Evolutionary conservation across 1,140 invertebrate genomes (phyloP).

Genomic region (Dreissena polymorpha): DNA sequence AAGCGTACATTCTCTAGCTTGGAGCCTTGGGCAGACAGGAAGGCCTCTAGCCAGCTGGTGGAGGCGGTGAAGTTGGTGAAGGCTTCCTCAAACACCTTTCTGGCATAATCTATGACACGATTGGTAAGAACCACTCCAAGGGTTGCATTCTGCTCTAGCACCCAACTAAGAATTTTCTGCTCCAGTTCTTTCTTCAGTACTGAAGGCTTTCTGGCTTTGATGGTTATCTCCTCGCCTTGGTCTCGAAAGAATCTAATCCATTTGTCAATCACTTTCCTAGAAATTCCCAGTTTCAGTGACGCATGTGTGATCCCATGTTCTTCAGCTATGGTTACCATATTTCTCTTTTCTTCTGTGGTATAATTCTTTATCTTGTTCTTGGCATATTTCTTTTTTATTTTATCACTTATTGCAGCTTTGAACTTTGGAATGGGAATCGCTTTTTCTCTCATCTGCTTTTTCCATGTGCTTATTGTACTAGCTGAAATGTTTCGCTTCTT

Average conservation of each 20-base stretch:
- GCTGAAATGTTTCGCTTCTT: conserved; percentile 52
- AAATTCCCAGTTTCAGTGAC: conserved; percentile 39
- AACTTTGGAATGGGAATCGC: conserved; percentile 53
- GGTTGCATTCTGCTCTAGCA: conserved; percentile 41
- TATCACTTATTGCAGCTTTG: conserved; percentile 44
- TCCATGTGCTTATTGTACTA: conserved; percentile 43
- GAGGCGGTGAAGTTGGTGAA: conserved; percentile 46
- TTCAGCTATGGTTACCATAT: conserved; percentile 34
- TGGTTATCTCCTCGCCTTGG: conserved; percentile 45
- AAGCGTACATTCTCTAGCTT: conserved; percentile 48
- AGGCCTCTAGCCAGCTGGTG: conserved; percentile 25
- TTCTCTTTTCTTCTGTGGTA: conserved; percentile 48
- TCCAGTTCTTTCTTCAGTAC: conserved; percentile 46
- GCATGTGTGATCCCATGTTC: conserved; percentile 50
- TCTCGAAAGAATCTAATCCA: conserved; percentile 49
- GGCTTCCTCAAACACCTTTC: conserved; percentile 43
- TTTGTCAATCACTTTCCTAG: conserved; percentile 42
- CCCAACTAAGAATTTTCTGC: conserved; percentile 41
- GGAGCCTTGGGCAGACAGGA: conserved; percentile 16
- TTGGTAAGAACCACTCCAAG: conserved; percentile 44
- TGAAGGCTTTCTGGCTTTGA: conserved; percentile 35
- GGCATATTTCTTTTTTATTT: conserved; percentile 54
- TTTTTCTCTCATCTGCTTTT: conserved; percentile 38
- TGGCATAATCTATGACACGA: conserved; percentile 32
- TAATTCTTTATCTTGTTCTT: conserved; percentile 32